Conservation (phyloP, 1,140 invertebrate genomes). For the Batillaria attramentaria region DNA sequence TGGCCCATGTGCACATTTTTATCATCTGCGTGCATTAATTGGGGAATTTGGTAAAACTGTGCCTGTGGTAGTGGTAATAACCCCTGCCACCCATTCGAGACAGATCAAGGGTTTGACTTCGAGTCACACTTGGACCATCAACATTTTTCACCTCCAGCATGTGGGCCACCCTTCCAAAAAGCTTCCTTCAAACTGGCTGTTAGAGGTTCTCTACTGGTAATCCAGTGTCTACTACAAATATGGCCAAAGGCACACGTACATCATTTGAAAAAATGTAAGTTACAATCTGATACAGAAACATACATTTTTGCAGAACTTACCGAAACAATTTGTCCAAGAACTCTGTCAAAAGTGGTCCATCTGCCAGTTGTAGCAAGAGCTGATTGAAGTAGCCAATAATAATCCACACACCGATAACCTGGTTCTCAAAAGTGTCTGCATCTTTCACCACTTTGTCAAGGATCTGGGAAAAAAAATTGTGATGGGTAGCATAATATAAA, state of each 20-base stretch:
- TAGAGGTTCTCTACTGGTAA: too few relatives aligned
- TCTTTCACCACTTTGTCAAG: conserved; percentile 49
- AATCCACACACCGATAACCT: conserved; percentile 53
- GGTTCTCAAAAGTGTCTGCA: conserved; percentile 44
- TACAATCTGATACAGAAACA: not conserved
- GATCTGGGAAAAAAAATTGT: conserved; percentile 35
- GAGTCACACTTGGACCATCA: not conserved
- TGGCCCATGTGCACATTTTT: too few relatives aligned
- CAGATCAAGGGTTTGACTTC: too few relatives aligned
- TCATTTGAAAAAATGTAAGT: not conserved
- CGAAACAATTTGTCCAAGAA: conserved; percentile 50
- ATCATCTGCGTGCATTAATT: too few relatives aligned
- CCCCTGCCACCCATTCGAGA: too few relatives aligned
- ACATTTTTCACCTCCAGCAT: too few relatives aligned
- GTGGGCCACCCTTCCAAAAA: too few relatives aligned
- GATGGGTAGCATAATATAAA: not conserved
- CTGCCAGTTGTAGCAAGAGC: conserved; percentile 39
- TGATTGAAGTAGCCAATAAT: conserved; percentile 47
- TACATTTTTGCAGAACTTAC: conserved; percentile 39
- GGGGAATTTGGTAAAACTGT: too few relatives aligned
- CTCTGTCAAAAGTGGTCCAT: conserved; percentile 41
- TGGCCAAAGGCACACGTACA: too few relatives aligned
- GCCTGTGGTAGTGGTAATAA: too few relatives aligned
- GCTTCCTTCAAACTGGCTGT: too few relatives aligned
- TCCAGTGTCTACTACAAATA: too few relatives aligned